These are phyloP conservation scores for Uropsilus gracilis DNA, from an alignment of 2,113 vertebrate species.

Conservation along the genomic window DNA sequence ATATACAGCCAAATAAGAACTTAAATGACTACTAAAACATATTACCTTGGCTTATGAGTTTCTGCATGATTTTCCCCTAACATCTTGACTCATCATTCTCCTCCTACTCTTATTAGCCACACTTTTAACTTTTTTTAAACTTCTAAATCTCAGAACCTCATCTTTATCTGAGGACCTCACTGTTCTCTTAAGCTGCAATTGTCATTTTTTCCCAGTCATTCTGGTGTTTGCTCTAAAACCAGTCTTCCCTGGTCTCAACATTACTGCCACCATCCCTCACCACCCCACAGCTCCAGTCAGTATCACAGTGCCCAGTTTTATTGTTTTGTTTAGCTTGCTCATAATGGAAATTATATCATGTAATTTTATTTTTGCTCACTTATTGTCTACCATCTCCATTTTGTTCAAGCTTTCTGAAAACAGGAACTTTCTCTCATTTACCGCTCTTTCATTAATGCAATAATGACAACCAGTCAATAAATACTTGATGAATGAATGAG, in stretches of 20 bases:
- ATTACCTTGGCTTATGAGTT: background rate
- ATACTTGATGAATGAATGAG: background rate
- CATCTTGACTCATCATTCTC: background rate
- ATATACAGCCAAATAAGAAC: background rate
- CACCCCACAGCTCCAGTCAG: background rate
- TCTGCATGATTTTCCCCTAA: background rate
- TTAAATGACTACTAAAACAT: background rate
- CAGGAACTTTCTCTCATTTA: background rate
- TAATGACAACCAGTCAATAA: slow-evolving; percentile 3
- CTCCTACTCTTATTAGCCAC: background rate
- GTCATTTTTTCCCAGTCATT: background rate
- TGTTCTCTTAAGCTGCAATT: background rate
- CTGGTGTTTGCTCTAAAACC: background rate
- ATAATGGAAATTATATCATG: background rate
- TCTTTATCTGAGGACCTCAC: background rate
- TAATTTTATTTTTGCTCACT: background rate
- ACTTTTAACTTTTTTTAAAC: background rate
- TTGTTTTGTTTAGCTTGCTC: background rate
- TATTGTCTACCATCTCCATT: background rate
- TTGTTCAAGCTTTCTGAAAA: background rate
- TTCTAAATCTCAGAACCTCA: background rate
- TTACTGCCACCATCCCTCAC: background rate
- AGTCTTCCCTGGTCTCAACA: background rate
- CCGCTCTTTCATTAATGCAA: background rate
- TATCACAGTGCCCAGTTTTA: background rate